Conservation (phyloP, 2,113 vertebrate species). For the Nanorana parkeri region DNA sequence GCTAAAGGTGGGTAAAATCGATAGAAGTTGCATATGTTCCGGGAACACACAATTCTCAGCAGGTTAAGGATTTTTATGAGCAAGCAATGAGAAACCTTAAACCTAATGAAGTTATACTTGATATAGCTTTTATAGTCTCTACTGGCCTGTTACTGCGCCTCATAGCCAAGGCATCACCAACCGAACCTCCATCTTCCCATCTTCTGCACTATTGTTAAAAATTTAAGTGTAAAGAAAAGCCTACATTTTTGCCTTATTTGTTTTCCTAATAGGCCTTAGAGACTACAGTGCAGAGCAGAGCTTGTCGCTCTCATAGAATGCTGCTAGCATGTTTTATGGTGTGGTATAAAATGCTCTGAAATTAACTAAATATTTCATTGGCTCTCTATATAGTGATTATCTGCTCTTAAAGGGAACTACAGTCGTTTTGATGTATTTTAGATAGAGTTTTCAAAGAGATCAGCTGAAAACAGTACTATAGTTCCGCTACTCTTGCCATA, state of each 20-base stretch:
- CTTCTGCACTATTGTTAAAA: slow-evolving; percentile 19
- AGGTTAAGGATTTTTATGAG: slow-evolving; percentile 35
- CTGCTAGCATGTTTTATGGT: slow-evolving; percentile 1
- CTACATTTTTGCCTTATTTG: background rate
- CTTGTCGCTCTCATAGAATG: background rate
- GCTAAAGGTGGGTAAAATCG: slow-evolving; percentile 27
- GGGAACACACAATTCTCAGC: slow-evolving; percentile 10
- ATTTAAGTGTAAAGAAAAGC: slow-evolving; percentile 32
- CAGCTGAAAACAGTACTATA: no score
- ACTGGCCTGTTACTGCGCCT: slow-evolving; percentile 13
- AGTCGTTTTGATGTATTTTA: no score
- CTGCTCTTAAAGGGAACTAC: background rate
- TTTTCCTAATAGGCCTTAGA: slow-evolving; percentile 21
- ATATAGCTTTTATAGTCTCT: slow-evolving; percentile 43
- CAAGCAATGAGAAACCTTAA: slow-evolving; percentile 33
- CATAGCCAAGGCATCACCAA: slow-evolving; percentile 26
- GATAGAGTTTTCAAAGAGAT: no score
- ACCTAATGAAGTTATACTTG: slow-evolving; percentile 39
- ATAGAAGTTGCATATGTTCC: background rate
- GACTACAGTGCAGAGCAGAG: background rate
- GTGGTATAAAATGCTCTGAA: background rate
- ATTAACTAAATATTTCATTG: background rate
- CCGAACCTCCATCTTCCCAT: background rate
- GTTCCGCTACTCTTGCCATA: no score
- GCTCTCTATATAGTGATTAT: background rate